A percentile compares a stretch with the other conserved stretches of the same genome.
Conservation (phyloP, 2,113 vertebrate genomes). For the Alligator mississippiensis region DNA sequence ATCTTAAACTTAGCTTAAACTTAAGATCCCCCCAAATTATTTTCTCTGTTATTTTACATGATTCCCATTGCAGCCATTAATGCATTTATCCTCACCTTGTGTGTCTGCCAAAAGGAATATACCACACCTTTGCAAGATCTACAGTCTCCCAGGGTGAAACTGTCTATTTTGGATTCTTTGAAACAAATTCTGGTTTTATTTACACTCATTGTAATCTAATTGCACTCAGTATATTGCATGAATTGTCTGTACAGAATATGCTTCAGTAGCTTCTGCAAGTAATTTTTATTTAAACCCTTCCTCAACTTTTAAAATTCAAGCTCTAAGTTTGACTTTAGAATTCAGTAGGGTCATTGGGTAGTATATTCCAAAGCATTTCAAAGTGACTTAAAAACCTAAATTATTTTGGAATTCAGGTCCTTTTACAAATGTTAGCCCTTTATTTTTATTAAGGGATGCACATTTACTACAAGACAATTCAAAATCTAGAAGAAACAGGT, state of each 20-base stretch:
- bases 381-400: background rate
- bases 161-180: background rate
- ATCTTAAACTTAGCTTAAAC: background rate
- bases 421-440: background rate
- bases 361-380: background rate
- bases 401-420: background rate
- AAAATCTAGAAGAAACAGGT: background rate
- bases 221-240: background rate
- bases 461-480: background rate
- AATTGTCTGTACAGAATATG: background rate
- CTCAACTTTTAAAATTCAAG: accelerated
- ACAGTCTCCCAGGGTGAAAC: background rate
- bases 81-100: background rate
- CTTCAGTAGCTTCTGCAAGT: background rate
- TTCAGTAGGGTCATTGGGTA: background rate
- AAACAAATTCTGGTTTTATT: background rate
- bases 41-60: background rate
- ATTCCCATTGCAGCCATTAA: background rate
- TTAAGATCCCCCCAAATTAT: background rate
- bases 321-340: background rate
- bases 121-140: background rate
- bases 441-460: background rate
- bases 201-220: background rate
- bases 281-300: background rate
- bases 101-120: background rate